Base-by-base conservation (phyloP, 2,888 invertebrate species). In the Aphelenchoides bicaudatus region DNA sequence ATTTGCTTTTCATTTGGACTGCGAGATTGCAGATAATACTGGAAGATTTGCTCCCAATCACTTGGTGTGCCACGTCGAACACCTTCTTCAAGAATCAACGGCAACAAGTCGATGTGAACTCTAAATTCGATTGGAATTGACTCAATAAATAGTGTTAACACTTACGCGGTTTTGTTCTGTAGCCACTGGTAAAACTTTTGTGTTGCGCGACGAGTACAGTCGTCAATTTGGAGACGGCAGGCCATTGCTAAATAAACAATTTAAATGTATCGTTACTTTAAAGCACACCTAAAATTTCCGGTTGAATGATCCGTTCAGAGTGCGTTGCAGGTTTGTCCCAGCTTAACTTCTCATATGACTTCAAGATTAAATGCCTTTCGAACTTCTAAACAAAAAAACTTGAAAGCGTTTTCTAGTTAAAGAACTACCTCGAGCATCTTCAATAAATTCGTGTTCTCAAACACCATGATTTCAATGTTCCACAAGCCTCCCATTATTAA, bases 71-170 rank as follows among this genome's bases (percentile, higher is more conserved):
- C 71, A 21, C 63, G 62, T 10, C 60, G 55, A 19, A 73, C 61
- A 34, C 73, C 73, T 58, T 69, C 70, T 37, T 65, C 63, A 16
- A 71, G 48, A 5, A 70, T 61, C 13, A 73, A 54, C 19, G 63
- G 63, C n/a, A 62, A 61, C 23, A 70, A 54, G 23, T 73, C 73
- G 8, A 71, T 59, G 13, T 51, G 39, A 10, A 67, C 53, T 5
- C 63, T 63, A 38, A 30, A 65, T 56, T 1, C 25, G n/a, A 3
- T 19, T 13, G 19, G 46, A 13, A 2, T 3, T 2, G n/a, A 3
- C 46, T 46, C 25, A 34, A n/a, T 10, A 34, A 10, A n/a, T 16
- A 43, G 19, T 8, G 6, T 6, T 6, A 6, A 8, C 29, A 49
- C 39, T 19, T 19, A 67, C 68, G 54, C 39, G 16, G 31, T 53